Evolutionary conservation across 2,888 invertebrate genomes (phyloP), one percentile per base, ranked within the genome.

Genomic region (Pammene fasciana): DNA sequence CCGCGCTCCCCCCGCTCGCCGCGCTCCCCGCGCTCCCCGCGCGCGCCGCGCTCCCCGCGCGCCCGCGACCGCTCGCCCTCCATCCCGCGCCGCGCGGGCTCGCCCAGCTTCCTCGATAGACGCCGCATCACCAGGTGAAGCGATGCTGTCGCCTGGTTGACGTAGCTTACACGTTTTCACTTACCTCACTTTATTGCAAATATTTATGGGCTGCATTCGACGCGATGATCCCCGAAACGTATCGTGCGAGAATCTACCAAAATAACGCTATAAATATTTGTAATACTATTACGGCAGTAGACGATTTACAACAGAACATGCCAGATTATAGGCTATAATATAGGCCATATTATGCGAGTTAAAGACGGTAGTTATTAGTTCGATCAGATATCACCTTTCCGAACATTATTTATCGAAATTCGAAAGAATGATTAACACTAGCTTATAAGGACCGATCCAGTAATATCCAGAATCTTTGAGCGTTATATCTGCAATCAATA

Each of bases 121-220:
- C 94, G 99, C 71, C 95, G 99, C 77, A 99, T 99, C 82, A 99
- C 99, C 78, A 99, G 98, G 98, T 99, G 95, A 90, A 56, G 54
- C 7, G 36, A 7, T 55, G 72, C 61, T 57, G 46, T 46, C 59
- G 55, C 34, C 41, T 59, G 46, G 52, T 34, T 50, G 26, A 55
- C 66, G 52, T 26, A 26, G 26, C 26, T 26, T 26, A 26, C 2
- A 3, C 26, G 26, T 26, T 1, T 26, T 26, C 26, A 26, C 26
- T 26, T 26, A 26, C 26, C 26, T 26, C 26, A 26, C 26, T 4
- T 26, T 26, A 4, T 26, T 26, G 26, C 26, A 26, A 26, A 26
- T 26, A 26, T 26, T 26, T 26, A 26, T 26, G 4, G 26, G 26
- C 26, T n/a, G n/a, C n/a, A n/a, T n/a, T 4, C 26, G 26, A 26